These are phyloP conservation scores for Leptatherina wallacei DNA, from an alignment of 2,797 vertebrate genomes.

Conservation along the genomic window DNA sequence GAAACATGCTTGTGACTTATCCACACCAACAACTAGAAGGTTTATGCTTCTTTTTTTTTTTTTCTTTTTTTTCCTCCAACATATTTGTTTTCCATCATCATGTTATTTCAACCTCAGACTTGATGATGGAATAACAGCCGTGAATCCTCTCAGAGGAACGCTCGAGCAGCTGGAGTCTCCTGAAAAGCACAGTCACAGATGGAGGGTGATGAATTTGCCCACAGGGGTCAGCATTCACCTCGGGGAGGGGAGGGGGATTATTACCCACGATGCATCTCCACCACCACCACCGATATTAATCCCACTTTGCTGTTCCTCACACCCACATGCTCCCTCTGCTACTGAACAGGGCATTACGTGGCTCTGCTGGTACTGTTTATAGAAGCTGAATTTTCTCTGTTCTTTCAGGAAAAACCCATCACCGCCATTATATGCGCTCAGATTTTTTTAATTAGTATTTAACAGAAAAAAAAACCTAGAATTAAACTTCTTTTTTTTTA, in stretches of 20 bases:
- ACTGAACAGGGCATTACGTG: constrained; percentile 21
- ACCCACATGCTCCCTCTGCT: constrained; percentile 22
- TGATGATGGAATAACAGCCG: constrained; percentile 38
- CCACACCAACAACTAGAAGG: constrained; percentile 19
- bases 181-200: constrained; percentile 66
- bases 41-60: constrained; percentile 56
- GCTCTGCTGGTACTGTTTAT: constrained; percentile 35
- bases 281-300: constrained; percentile 51
- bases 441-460: constrained; percentile 30
- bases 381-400: constrained; percentile 23
- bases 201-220: constrained; percentile 49
- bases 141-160: constrained; percentile 38
- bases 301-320: constrained; percentile 38
- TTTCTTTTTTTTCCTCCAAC: constrained; percentile 55
- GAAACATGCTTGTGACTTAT: not conserved
- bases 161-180: constrained; percentile 16
- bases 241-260: constrained; percentile 49
- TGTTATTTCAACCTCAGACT: constrained; percentile 17
- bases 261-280: constrained; percentile 61
- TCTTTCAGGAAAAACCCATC: constrained; percentile 26
- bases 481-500: constrained; percentile 30
- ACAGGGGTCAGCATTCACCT: constrained; percentile 10
- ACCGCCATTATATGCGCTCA: constrained; percentile 6
- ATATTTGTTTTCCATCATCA: constrained; percentile 20
- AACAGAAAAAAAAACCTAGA: constrained; percentile 36